These are phyloP conservation scores for Atta texana DNA, from an alignment of 1,140 invertebrate genomes.

Conservation along the genomic window DNA sequence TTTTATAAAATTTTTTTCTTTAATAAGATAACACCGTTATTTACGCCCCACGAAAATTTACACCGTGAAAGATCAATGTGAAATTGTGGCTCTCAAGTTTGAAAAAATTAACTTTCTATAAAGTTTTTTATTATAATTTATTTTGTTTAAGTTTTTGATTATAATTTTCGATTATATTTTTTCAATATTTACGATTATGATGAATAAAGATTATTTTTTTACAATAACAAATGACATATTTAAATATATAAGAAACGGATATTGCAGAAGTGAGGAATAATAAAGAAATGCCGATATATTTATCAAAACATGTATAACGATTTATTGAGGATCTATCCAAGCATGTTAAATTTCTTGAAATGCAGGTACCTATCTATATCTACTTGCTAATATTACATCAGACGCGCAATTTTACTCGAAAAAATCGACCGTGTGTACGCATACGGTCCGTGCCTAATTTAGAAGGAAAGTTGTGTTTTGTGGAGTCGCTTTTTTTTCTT, in stretches of 20 bases:
- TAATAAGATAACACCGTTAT: too few relatives aligned
- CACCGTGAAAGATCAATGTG: too few relatives aligned
- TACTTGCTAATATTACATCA: slow-evolving; percentile 82
- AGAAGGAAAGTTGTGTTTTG: slow-evolving; percentile 64
- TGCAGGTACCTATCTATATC: slow-evolving; percentile 85
- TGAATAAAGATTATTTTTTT: background rate
- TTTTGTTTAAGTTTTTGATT: too few relatives aligned
- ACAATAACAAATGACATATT: background rate
- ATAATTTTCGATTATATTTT: too few relatives aligned
- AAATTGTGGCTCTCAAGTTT: too few relatives aligned
- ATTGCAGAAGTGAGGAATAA: background rate
- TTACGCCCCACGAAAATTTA: too few relatives aligned
- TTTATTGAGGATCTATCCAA: slow-evolving; percentile 85
- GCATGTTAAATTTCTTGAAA: slow-evolving; percentile 84
- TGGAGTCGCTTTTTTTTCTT: slow-evolving; percentile 34
- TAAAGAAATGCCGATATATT: slow-evolving; percentile 56
- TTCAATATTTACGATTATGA: background rate
- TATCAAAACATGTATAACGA: slow-evolving; percentile 86
- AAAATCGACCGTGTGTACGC: slow-evolving; percentile 63
- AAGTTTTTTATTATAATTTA: too few relatives aligned
- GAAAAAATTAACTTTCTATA: too few relatives aligned
- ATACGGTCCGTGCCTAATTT: slow-evolving; percentile 65
- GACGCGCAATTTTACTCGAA: slow-evolving; percentile 79
- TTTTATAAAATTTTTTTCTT: too few relatives aligned
- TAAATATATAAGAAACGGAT: background rate